phyloP scores from a whole-genome alignment of 1,140 invertebrate species.

The Daktulosphaira vitifoliae region DNA sequence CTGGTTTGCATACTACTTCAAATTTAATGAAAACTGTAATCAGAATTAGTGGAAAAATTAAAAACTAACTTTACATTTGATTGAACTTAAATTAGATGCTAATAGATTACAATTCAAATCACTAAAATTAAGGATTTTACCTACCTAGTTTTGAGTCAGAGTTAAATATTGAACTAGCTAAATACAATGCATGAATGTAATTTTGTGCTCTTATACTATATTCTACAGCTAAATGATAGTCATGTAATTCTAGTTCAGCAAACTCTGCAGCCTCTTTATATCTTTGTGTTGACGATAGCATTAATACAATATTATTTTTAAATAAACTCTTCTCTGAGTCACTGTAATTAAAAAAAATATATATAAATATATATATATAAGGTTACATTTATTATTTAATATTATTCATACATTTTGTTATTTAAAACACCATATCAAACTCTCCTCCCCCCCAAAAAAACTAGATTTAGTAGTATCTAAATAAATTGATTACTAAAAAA shows the following conservation, averaged over 20 bases:
- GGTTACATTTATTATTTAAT: background rate
- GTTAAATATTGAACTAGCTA: constrained; percentile 31
- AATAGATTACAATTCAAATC: too few species aligned
- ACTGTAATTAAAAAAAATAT: background rate
- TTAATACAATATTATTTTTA: constrained; percentile 5
- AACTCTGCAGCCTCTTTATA: constrained; percentile 37
- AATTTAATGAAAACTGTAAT: too few species aligned
- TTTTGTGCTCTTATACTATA: constrained; percentile 32
- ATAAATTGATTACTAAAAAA: too few species aligned
- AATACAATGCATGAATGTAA: constrained; percentile 35
- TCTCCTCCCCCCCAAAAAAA: too few species aligned
- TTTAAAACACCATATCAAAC: too few species aligned
- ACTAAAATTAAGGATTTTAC: too few species aligned
- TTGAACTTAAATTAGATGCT: too few species aligned
- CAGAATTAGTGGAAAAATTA: too few species aligned
- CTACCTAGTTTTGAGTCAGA: constrained; percentile 1
- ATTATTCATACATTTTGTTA: background rate
- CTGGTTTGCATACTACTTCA: too few species aligned
- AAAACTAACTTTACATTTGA: too few species aligned
- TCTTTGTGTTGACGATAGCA: constrained; percentile 26
- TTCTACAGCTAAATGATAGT: constrained; percentile 32
- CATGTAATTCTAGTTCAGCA: constrained; percentile 15
- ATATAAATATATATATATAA: too few species aligned
- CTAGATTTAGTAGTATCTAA: too few species aligned
- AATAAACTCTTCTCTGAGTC: background rate